These are phyloP conservation scores for Amiota minor DNA, from an alignment of 2,888 invertebrate genomes.

Conservation along the genomic window DNA sequence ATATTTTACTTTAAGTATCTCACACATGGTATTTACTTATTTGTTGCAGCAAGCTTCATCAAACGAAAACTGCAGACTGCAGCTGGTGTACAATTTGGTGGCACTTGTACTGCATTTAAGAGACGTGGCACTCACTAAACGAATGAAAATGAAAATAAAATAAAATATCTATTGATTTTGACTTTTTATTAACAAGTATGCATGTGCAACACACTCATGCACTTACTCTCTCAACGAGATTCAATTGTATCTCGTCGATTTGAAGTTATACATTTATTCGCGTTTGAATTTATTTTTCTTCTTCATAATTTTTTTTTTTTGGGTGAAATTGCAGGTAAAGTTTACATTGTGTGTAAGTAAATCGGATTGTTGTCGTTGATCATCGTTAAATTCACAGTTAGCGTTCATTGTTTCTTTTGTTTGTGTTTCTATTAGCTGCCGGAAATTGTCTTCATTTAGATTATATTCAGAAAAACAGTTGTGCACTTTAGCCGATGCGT, in stretches of 20 bases:
- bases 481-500: too few species aligned
- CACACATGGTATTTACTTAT: too few species aligned
- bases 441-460: constrained; percentile 17
- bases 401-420: neutral
- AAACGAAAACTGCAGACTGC: too few species aligned
- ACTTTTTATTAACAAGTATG: constrained; percentile 3
- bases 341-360: neutral
- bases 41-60: too few species aligned
- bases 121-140: neutral
- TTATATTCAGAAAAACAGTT: neutral
- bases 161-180: neutral
- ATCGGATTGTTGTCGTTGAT: constrained; percentile 26
- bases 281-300: neutral
- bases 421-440: neutral
- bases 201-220: neutral
- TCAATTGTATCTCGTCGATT: neutral
- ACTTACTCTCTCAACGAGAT: neutral
- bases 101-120: constrained; percentile 8
- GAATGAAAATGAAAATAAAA: neutral
- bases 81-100: constrained; percentile 1
- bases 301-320: constrained; percentile 1
- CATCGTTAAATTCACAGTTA: constrained; percentile 26
- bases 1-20: too few species aligned
- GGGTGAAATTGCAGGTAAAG: constrained; percentile 27
- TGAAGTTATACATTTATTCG: constrained; percentile 15